phyloP scores from a whole-genome alignment of 1,140 invertebrate species.

The Bathynomus jamesi region DNA sequence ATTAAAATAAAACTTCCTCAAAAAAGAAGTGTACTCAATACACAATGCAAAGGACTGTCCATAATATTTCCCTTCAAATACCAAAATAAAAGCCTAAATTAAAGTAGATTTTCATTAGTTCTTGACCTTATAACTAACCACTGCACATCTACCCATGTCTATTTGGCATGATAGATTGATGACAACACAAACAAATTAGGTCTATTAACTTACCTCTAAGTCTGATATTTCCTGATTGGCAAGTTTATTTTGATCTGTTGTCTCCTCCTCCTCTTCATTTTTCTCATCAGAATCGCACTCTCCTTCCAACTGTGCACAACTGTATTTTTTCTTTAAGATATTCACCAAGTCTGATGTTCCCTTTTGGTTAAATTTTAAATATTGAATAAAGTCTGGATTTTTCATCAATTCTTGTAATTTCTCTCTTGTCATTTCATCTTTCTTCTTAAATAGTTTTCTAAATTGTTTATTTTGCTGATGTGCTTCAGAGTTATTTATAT shows the following conservation, averaged over 20 bases:
- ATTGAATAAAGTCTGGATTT: conserved; percentile 6
- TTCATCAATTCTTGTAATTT: neutral
- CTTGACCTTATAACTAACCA: neutral
- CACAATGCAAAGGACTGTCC: neutral
- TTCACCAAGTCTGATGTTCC: neutral
- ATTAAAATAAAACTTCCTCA: too few relatives aligned
- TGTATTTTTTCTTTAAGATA: neutral
- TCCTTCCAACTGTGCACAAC: neutral
- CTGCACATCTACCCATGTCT: neutral
- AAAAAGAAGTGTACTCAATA: neutral
- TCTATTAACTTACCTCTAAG: conserved; percentile 5
- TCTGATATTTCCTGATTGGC: conserved; percentile 11
- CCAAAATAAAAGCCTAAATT: neutral
- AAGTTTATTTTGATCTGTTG: neutral
- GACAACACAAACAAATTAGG: neutral
- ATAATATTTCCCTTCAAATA: neutral
- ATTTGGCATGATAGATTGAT: neutral
- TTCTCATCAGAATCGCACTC: neutral
- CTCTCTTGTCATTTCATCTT: neutral
- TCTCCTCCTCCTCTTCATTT: neutral
- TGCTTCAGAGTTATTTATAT: too few relatives aligned
- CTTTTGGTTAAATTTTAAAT: conserved; percentile 3
- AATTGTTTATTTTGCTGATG: neutral
- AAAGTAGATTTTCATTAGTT: neutral
- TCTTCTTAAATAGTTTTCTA: neutral